These are phyloP conservation scores for Eulithis prunata DNA, from an alignment of 2,888 invertebrate species.

Conservation along the genomic window DNA sequence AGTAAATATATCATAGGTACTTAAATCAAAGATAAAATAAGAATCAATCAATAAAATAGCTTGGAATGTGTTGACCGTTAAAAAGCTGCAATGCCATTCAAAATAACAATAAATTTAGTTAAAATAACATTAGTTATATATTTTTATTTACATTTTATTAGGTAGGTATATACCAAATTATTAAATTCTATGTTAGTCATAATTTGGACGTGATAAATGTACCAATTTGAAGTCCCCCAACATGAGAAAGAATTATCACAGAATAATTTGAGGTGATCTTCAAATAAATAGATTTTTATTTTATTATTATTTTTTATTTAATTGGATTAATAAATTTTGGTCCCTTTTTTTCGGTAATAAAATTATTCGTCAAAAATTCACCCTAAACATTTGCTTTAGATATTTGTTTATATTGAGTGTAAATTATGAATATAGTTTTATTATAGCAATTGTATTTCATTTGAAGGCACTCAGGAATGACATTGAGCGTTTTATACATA, in stretches of 20 bases:
- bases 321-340: constrained; percentile 46
- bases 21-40: constrained; percentile 58
- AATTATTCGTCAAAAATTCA: constrained; percentile 20
- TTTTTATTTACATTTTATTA: constrained; percentile 42
- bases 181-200: constrained; percentile 34
- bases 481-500: constrained; percentile 68
- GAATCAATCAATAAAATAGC: constrained; percentile 48
- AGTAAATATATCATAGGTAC: not conserved
- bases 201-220: constrained; percentile 50
- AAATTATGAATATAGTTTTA: constrained; percentile 18
- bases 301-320: too few relatives aligned
- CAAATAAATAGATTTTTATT: too few relatives aligned
- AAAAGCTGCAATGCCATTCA: constrained; percentile 74
- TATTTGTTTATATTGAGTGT: not conserved
- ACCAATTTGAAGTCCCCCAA: constrained; percentile 79
- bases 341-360: constrained; percentile 36
- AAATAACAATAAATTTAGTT: constrained; percentile 28
- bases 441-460: constrained; percentile 38
- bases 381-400: not conserved
- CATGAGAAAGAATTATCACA: constrained; percentile 81
- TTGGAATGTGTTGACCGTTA: constrained; percentile 72
- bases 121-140: constrained; percentile 34
- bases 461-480: constrained; percentile 77
- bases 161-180: constrained; percentile 26
- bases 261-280: constrained; percentile 79